Percentiles rank a stretch among this genome's conserved stretches.
Evolutionary conservation across 2,797 vertebrate species (phyloP).

Genomic region (Periparus ater): DNA sequence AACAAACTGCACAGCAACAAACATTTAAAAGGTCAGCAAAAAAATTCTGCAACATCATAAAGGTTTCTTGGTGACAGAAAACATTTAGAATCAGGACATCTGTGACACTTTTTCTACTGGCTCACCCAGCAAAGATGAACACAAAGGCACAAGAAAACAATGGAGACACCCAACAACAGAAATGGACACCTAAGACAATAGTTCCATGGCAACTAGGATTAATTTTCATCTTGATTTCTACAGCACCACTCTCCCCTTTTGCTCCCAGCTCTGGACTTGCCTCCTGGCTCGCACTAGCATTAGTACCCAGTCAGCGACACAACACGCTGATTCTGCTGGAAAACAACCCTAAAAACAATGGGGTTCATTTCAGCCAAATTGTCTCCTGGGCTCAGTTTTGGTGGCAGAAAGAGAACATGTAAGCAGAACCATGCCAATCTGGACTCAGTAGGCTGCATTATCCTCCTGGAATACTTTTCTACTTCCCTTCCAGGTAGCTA

Average conservation of each 20-base stretch:
- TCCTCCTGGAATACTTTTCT: background rate
- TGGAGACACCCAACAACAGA: background rate
- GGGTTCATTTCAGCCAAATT: background rate
- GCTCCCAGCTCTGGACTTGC: background rate
- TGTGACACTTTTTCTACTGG: background rate
- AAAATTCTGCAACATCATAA: background rate
- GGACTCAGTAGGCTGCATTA: background rate
- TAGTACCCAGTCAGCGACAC: background rate
- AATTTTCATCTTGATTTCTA: background rate
- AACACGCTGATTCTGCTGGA: fast-evolving
- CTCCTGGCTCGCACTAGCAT: background rate
- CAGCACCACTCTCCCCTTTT: background rate
- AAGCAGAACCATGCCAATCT: background rate
- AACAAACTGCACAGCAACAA: background rate
- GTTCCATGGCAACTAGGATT: background rate
- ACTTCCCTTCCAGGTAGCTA: background rate
- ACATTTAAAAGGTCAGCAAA: background rate
- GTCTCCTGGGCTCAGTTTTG: background rate
- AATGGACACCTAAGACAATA: background rate
- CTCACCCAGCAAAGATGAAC: background rate
- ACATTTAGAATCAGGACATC: background rate
- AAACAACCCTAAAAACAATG: background rate
- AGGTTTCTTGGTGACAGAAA: background rate
- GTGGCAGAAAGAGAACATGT: background rate
- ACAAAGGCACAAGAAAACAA: background rate